Evolutionary conservation across 2,113 vertebrate genomes (phyloP), one percentile per base, ranked within the genome.

Genomic region (Paedocypris sp.): DNA sequence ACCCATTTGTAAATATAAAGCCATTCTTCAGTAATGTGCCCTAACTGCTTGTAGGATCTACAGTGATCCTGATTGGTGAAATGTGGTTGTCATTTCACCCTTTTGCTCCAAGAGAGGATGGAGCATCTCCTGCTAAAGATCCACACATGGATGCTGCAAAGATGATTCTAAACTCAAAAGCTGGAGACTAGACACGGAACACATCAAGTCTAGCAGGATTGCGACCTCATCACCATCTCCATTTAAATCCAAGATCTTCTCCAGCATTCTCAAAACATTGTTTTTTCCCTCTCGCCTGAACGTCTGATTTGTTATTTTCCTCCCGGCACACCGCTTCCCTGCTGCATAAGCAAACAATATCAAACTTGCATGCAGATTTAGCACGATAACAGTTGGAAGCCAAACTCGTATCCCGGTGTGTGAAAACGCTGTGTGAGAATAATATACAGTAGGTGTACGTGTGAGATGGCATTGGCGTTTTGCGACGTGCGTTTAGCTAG

Each of bases 401-500:
- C 15, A 54, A 54, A 12, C n/a, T 19, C 15, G 35, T 13, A n/a
- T 23, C 15, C 6, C n/a, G 32, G 23, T 18, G 42, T 56, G 33
- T 41, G 53, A 29, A 20, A 51, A 59, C 20, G 15, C n/a, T 47
- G n/a, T 49, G n/a, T 47, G 41, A 46, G 20, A 36, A 20, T 28
- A n/a, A n/a, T n/a, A 47, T 20, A 4, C 12, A 41, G 29, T 22
- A 18, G 43, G 56, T 18, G 26, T 31, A 15, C 18, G 41, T 43
- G 42, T 39, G 26, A 36, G 23, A 39, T 25, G 43, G 39, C 50
- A 53, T 29, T 41, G 36, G 26, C 6, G 10, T 35, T 41, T 51
- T 29, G 29, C 41, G 45, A 31, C 13, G 18, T 63, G 32, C 61
- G 43, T 42, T 16, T 33, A 18, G 45, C 64, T 69, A 60, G 52